These are phyloP conservation scores for Spodoptera littoralis DNA, from an alignment of 2,888 invertebrate species.

Conservation along the genomic window DNA sequence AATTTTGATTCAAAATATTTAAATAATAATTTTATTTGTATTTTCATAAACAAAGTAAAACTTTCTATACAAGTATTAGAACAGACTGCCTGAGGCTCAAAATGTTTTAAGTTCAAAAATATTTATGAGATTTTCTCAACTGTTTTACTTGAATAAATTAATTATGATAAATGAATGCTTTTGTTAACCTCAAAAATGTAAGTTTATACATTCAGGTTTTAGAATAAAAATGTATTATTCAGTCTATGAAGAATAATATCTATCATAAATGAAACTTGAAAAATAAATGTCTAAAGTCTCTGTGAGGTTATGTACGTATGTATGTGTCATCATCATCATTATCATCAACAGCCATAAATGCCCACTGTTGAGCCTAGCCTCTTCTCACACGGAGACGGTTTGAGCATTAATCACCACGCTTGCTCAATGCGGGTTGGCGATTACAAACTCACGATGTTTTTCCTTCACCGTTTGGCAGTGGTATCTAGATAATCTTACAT, in stretches of 20 bases:
- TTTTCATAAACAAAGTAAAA: constrained; percentile 16
- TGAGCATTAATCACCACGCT: no score
- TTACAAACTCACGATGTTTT: no score
- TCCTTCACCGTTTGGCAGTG: no score
- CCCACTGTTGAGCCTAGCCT: no score
- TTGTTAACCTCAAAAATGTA: constrained; percentile 48
- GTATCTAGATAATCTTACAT: no score
- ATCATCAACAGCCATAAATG: no score
- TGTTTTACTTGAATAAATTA: constrained; percentile 62
- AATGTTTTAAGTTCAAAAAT: constrained; percentile 61
- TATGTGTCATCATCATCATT: no score
- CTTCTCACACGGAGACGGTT: no score
- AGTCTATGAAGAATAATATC: not conserved
- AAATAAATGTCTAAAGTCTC: no score
- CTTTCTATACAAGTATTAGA: constrained; percentile 9
- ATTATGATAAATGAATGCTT: constrained; percentile 59
- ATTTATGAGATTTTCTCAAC: constrained; percentile 62
- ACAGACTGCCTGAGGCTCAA: constrained; percentile 7
- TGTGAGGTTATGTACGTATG: no score
- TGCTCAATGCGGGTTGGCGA: no score
- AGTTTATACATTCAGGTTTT: constrained; percentile 49
- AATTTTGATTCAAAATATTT: not conserved
- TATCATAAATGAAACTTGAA: no score
- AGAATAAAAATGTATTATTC: constrained; percentile 30
- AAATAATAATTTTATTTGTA: not conserved